phyloP scores from a whole-genome alignment of 2,797 vertebrate species.

The Carcharodon carcharias region DNA sequence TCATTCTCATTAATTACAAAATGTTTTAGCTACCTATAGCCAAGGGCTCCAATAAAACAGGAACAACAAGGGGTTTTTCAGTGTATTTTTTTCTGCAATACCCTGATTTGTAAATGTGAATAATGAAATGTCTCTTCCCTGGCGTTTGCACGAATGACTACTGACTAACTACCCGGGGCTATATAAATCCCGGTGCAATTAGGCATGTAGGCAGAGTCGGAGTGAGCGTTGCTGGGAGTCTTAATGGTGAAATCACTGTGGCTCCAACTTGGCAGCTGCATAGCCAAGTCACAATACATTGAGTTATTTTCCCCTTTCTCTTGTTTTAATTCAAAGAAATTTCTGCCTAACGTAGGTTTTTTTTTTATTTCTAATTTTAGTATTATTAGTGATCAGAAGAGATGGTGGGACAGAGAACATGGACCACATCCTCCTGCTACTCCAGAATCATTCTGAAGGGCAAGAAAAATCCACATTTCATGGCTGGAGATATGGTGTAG shows the following conservation, averaged over 20 bases:
- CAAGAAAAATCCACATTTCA: not conserved
- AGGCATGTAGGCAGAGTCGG: not conserved
- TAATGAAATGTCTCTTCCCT: not conserved
- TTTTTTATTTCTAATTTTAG: not conserved
- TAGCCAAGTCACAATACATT: not conserved
- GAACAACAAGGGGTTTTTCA: not conserved
- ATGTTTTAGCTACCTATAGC: not conserved
- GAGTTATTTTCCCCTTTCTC: not conserved
- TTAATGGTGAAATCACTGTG: not conserved
- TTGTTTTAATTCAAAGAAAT: not conserved
- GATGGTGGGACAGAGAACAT: not conserved
- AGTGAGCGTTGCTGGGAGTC: not conserved
- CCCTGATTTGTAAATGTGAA: not conserved
- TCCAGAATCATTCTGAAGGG: not conserved
- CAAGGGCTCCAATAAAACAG: not conserved
- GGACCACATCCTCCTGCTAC: not conserved
- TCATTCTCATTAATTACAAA: not conserved
- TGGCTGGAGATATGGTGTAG: too few relatives aligned
- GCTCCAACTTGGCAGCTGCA: not conserved
- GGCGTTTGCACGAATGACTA: not conserved
- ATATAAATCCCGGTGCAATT: not conserved
- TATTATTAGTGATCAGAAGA: not conserved
- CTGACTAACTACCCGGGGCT: not conserved
- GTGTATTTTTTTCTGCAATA: not conserved
- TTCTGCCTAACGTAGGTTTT: not conserved